Evolutionary conservation across 2,797 vertebrate genomes (phyloP).

Genomic region (Rhinoraja longicauda): DNA sequence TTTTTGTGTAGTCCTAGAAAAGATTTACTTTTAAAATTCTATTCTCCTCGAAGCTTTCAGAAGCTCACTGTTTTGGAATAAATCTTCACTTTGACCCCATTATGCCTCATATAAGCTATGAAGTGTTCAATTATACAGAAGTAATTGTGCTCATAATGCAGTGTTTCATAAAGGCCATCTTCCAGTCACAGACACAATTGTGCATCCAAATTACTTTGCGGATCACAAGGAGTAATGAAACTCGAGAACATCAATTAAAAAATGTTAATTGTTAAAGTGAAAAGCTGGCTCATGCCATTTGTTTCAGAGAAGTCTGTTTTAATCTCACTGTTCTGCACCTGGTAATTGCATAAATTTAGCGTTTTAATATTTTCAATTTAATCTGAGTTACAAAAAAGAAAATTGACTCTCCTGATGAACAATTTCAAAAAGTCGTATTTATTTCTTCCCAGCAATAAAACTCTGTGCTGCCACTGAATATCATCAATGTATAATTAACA

Average conservation of each 20-base stretch:
- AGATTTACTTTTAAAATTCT: not conserved
- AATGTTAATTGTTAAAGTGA: not conserved
- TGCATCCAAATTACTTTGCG: not conserved
- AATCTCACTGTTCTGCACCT: not conserved
- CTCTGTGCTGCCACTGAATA: no score
- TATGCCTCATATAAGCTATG: not conserved
- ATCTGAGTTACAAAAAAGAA: no score
- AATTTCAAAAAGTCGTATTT: no score
- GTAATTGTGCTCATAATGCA: not conserved
- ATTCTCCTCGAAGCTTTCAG: not conserved
- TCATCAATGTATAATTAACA: no score
- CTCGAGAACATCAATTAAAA: not conserved
- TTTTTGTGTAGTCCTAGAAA: no score
- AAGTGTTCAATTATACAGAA: not conserved
- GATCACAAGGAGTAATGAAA: not conserved
- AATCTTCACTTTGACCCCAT: not conserved
- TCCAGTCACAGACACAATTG: not conserved
- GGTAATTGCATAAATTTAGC: no score
- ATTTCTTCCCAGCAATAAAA: no score
- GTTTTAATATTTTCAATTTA: no score
- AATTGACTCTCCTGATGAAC: no score
- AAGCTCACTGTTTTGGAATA: not conserved
- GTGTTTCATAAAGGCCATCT: slow-evolving; percentile 1
- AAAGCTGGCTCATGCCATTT: not conserved
- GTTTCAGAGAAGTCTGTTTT: not conserved